phyloP scores from a whole-genome alignment of 1,140 invertebrate genomes.

The Phocides pigmalion region DNA sequence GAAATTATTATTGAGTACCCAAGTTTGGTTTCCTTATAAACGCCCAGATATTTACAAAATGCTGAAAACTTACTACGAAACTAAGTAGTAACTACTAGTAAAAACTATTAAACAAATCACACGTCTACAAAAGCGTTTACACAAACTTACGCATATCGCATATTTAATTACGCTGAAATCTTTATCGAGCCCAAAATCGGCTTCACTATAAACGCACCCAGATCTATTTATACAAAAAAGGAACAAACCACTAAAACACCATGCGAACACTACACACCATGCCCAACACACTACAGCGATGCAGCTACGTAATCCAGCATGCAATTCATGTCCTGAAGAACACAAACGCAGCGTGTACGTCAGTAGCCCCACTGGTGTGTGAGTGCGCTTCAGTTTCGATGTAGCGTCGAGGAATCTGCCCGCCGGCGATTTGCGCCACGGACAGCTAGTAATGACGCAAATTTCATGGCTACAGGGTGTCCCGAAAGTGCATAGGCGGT shows the following conservation, averaged over 20 bases:
- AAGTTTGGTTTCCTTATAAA: too few species aligned
- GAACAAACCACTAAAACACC: neutral
- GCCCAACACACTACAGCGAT: slow-evolving; percentile 2
- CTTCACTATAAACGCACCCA: too few species aligned
- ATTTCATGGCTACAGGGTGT: neutral
- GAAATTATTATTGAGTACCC: too few species aligned
- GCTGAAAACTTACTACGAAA: too few species aligned
- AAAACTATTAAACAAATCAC: too few species aligned
- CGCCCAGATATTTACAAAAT: too few species aligned
- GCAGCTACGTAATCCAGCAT: neutral
- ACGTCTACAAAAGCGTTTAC: too few species aligned
- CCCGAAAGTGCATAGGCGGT: too few species aligned
- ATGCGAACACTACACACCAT: neutral
- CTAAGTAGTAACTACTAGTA: too few species aligned
- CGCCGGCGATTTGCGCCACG: slow-evolving; percentile 49
- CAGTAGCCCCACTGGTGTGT: slow-evolving; percentile 24
- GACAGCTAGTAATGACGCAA: slow-evolving; percentile 71
- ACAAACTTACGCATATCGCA: too few species aligned
- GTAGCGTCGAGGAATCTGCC: slow-evolving; percentile 69
- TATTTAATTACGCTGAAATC: too few species aligned
- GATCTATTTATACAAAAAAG: neutral
- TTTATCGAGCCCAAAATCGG: too few species aligned
- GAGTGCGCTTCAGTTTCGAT: slow-evolving; percentile 55
- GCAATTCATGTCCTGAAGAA: slow-evolving; percentile 53
- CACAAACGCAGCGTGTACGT: slow-evolving; percentile 35